Conservation (phyloP, 2,888 invertebrate species). For the Caenorhabditis auriculariae region DNA sequence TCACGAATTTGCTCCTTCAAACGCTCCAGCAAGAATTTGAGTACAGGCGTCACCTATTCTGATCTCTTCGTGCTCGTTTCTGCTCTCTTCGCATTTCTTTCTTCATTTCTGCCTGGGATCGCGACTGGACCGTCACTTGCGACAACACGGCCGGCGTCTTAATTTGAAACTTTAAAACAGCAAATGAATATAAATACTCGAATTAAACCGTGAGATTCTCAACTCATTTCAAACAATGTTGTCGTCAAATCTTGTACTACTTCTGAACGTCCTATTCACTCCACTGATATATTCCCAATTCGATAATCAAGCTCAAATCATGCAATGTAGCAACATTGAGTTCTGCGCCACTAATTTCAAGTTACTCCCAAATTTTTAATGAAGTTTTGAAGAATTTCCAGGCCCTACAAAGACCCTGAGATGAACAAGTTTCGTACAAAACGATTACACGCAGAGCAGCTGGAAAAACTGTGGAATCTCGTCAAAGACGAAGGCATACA, state of each 20-base stretch:
- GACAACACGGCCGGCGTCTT: no score
- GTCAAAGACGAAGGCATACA: neutral
- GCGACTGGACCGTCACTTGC: constrained; percentile 48
- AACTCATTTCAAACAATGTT: neutral
- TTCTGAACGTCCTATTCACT: neutral
- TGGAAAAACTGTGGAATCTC: neutral
- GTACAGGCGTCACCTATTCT: no score
- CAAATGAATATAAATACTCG: constrained; percentile 3
- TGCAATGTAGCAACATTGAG: constrained; percentile 12
- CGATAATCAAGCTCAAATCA: neutral
- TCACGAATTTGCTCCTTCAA: constrained; percentile 9
- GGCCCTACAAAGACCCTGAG: constrained; percentile 4
- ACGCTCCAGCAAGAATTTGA: no score
- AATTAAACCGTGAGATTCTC: constrained; percentile 5
- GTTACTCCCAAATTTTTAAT: constrained; percentile 1
- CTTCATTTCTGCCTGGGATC: constrained; percentile 34
- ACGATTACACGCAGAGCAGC: neutral
- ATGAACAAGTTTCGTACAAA: neutral
- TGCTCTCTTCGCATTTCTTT: constrained; percentile 47
- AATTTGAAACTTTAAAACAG: neutral
- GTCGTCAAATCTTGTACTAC: neutral
- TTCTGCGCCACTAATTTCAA: constrained; percentile 7
- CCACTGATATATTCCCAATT: neutral
- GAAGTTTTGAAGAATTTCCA: neutral
- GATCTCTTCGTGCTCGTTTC: constrained; percentile 33